Percentiles rank a stretch among this genome's conserved stretches.
phyloP scores from a whole-genome alignment of 2,888 invertebrate genomes.

The Sesia apiformis region DNA sequence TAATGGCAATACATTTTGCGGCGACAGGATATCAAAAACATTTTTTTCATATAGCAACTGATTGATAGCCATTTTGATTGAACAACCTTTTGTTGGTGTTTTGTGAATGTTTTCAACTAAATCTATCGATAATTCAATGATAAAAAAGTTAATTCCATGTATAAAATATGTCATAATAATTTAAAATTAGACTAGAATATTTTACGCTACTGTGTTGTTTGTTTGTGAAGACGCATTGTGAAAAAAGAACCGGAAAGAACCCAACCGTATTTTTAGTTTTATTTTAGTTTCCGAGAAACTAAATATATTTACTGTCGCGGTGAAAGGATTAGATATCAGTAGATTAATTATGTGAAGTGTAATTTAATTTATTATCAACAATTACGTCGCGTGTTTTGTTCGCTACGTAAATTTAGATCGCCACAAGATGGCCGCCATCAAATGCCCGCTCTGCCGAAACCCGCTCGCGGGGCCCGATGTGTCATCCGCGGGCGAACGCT shows the following conservation, averaged over 20 bases:
- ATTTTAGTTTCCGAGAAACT: constrained; percentile 27
- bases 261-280: constrained; percentile 39
- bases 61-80: constrained; percentile 75
- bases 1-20: constrained; percentile 60
- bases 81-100: constrained; percentile 75
- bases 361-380: constrained; percentile 29
- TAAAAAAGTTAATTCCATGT: constrained; percentile 20
- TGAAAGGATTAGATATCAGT: background rate
- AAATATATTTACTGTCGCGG: constrained; percentile 19
- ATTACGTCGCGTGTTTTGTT: constrained; percentile 68
- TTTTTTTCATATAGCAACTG: constrained; percentile 65
- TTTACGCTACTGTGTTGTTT: constrained; percentile 39
- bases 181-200: constrained; percentile 23
- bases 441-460: constrained; percentile 71
- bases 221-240: constrained; percentile 53
- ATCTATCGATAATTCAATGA: constrained; percentile 46
- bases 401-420: constrained; percentile 69
- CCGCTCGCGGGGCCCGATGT: constrained; percentile 62
- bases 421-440: constrained; percentile 72
- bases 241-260: constrained; percentile 63
- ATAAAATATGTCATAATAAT: constrained; percentile 19
- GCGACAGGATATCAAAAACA: constrained; percentile 64
- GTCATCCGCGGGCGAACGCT: constrained; percentile 50
- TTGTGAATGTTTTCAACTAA: constrained; percentile 72
- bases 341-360: constrained; percentile 16